Conservation (phyloP, 2,113 vertebrate genomes). For the Lamprologus callipterus region DNA sequence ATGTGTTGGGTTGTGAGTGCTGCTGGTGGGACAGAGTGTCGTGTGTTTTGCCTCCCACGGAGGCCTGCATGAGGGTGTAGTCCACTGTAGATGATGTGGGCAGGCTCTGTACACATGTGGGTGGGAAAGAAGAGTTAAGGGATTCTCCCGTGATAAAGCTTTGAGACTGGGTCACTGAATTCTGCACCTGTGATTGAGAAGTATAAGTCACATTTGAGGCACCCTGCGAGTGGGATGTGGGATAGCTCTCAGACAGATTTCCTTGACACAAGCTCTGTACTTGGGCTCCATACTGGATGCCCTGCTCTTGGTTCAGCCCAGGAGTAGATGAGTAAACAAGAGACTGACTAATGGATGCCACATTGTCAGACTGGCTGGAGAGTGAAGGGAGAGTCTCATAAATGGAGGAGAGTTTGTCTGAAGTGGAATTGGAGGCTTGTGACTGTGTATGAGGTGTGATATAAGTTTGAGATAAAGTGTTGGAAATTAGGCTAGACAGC, state of each 20-base stretch:
- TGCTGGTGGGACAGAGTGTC: conserved; percentile 75
- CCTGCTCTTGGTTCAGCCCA: conserved; percentile 73
- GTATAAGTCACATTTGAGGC: conserved; percentile 84
- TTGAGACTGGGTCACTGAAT: conserved; percentile 82
- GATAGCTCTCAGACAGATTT: conserved; percentile 83
- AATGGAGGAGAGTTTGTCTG: conserved; percentile 84
- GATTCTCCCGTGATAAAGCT: conserved; percentile 84
- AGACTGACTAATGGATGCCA: conserved; percentile 80
- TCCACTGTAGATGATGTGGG: conserved; percentile 77
- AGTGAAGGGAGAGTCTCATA: conserved; percentile 87
- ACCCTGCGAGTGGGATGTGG: conserved; percentile 88
- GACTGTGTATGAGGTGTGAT: conserved; percentile 82
- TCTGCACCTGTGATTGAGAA: conserved; percentile 85
- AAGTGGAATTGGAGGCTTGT: conserved; percentile 79
- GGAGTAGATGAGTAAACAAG: conserved; percentile 80
- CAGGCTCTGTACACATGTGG: conserved; percentile 76
- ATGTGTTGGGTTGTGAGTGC: conserved; percentile 75
- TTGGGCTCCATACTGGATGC: conserved; percentile 76
- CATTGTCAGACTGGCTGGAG: conserved; percentile 79
- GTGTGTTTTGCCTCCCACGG: conserved; percentile 77
- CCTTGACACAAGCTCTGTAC: conserved; percentile 82
- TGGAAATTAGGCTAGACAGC: conserved; percentile 84
- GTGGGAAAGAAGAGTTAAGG: conserved; percentile 80
- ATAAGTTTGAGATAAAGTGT: conserved; percentile 85
- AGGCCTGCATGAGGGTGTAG: conserved; percentile 81